phyloP scores from a whole-genome alignment of 2,113 vertebrate genomes.

The Stegastes partitus region DNA sequence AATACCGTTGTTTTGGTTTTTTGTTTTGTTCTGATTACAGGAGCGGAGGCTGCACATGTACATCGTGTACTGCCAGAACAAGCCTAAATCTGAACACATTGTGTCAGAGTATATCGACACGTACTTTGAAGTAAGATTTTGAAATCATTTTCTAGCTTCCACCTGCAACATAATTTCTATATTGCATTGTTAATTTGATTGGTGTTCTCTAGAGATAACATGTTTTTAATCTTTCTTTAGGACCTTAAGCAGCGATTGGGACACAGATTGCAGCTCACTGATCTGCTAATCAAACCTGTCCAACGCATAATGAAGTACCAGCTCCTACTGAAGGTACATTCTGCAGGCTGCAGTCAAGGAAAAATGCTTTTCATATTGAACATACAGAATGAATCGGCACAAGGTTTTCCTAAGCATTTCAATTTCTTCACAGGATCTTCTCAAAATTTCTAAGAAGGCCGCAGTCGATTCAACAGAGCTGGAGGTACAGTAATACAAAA shows the following conservation, averaged over 20 bases:
- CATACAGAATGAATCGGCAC: not conserved
- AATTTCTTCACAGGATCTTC: slow-evolving; percentile 89
- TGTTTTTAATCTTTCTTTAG: slow-evolving; percentile 75
- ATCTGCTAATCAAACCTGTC: slow-evolving; percentile 97
- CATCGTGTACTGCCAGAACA: slow-evolving; percentile 99
- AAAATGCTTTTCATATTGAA: not conserved
- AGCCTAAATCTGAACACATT: slow-evolving; percentile 99
- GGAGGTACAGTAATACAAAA: slow-evolving; percentile 87
- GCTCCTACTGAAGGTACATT: slow-evolving; percentile 93
- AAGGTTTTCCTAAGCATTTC: not conserved
- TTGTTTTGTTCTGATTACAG: slow-evolving; percentile 74
- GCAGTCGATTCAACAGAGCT: slow-evolving; percentile 92
- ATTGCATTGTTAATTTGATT: not conserved
- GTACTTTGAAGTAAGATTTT: slow-evolving; percentile 94
- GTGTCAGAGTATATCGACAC: slow-evolving; percentile 99
- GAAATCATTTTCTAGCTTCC: not conserved
- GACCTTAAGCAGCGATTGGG: slow-evolving; percentile 96
- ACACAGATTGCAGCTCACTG: slow-evolving; percentile 95
- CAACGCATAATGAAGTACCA: slow-evolving; percentile 99
- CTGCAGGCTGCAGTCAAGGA: slow-evolving; percentile 3
- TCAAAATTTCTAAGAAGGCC: slow-evolving; percentile 95
- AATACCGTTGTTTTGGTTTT: not conserved
- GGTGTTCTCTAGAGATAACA: not conserved
- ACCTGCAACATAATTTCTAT: not conserved
- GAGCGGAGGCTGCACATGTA: slow-evolving; percentile 99